Percentiles rank a stretch among this genome's conserved stretches.
phyloP scores from a whole-genome alignment of 1,140 invertebrate genomes.

The Eupristina koningsbergeri region DNA sequence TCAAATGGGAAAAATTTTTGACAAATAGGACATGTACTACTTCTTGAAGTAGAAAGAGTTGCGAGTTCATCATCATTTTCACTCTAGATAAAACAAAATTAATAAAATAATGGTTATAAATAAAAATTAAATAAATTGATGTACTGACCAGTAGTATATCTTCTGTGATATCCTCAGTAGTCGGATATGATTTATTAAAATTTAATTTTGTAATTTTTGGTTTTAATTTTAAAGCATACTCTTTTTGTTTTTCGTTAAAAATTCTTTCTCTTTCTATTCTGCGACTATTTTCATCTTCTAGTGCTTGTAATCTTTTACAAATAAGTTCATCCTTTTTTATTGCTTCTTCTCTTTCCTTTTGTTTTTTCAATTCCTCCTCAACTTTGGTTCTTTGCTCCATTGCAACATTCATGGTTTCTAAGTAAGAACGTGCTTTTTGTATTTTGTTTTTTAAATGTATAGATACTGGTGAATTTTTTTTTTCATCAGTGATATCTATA shows the following conservation, averaged over 20 bases:
- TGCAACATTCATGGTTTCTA: slow-evolving; percentile 1
- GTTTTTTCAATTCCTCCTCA: slow-evolving; percentile 14
- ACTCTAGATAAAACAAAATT: not conserved
- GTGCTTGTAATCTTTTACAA: slow-evolving; percentile 14
- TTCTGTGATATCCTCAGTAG: not conserved
- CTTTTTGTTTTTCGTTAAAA: slow-evolving; percentile 34
- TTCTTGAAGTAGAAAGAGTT: not conserved
- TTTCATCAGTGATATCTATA: slow-evolving; percentile 30
- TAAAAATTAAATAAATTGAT: not conserved
- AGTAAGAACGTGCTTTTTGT: not conserved
- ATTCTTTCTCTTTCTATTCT: slow-evolving; percentile 11
- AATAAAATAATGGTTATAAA: slow-evolving; percentile 1
- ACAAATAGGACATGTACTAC: slow-evolving; percentile 60
- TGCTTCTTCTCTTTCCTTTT: slow-evolving; percentile 30
- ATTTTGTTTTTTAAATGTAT: slow-evolving; percentile 6
- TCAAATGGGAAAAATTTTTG: slow-evolving; percentile 53
- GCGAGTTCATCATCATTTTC: slow-evolving; percentile 17
- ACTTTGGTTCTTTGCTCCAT: slow-evolving; percentile 20
- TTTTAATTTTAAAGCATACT: slow-evolving; percentile 6
- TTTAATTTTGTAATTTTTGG: slow-evolving; percentile 25
- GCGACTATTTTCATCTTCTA: not conserved
- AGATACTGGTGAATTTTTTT: not conserved
- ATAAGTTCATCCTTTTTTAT: slow-evolving; percentile 26
- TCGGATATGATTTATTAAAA: not conserved
- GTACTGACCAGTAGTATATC: not conserved